Evolutionary conservation across 2,888 invertebrate species (phyloP).

Genomic region (Hedychridium roseum): DNA sequence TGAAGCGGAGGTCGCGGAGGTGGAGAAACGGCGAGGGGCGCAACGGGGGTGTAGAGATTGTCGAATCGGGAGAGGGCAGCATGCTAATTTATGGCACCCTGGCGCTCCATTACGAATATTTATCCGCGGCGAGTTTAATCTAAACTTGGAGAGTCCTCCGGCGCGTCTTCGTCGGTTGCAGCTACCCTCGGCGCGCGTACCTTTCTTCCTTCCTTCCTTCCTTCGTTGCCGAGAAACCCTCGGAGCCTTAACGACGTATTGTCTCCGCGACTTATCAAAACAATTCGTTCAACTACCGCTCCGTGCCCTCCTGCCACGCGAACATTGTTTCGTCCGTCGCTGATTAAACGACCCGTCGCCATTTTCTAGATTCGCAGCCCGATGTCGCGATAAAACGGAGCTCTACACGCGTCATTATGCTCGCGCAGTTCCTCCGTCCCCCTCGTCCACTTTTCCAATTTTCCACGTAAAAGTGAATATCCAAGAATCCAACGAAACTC

Average conservation of each 20-base stretch:
- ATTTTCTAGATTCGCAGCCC: slow-evolving; percentile 22
- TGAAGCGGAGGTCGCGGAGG: slow-evolving; percentile 14
- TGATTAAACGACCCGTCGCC: slow-evolving; percentile 48
- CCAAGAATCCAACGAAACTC: too few species aligned
- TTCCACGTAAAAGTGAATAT: too few species aligned
- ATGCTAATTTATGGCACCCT: slow-evolving; percentile 64
- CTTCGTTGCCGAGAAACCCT: slow-evolving; percentile 33
- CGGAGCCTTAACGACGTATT: slow-evolving; percentile 62
- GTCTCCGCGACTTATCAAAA: slow-evolving; percentile 62
- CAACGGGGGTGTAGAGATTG: slow-evolving; percentile 36
- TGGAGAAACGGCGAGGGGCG: slow-evolving; percentile 29
- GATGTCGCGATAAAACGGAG: slow-evolving; percentile 8
- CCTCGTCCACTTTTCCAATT: too few species aligned
- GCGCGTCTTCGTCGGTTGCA: slow-evolving; percentile 9
- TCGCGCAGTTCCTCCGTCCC: slow-evolving; percentile 3
- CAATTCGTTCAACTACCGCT: slow-evolving; percentile 54
- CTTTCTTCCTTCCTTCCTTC: slow-evolving; percentile 29
- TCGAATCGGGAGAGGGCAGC: slow-evolving; percentile 56
- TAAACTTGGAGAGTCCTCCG: slow-evolving; percentile 61
- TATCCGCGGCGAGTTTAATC: slow-evolving; percentile 64
- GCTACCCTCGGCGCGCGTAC: slow-evolving; percentile 10
- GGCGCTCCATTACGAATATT: slow-evolving; percentile 65
- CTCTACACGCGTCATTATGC: slow-evolving; percentile 2
- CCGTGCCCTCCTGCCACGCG: slow-evolving; percentile 38
- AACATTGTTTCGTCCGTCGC: slow-evolving; percentile 41